Percentiles rank a stretch among this genome's conserved stretches.
These are phyloP conservation scores for Pluvialis apricaria DNA, from an alignment of 2,113 vertebrate species.

Conservation along the genomic window DNA sequence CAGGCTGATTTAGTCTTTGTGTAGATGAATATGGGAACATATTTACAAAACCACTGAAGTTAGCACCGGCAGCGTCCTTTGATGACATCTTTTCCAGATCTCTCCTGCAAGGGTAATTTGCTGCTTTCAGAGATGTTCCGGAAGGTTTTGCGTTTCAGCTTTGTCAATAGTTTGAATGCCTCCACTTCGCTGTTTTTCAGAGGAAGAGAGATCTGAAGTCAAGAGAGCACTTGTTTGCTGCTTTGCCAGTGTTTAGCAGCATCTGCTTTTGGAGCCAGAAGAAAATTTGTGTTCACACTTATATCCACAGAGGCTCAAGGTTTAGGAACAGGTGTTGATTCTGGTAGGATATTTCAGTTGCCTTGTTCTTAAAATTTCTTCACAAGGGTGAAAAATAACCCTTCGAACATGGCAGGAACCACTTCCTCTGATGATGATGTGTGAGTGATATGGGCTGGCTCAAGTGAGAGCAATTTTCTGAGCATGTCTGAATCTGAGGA, in stretches of 20 bases:
- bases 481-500: background rate
- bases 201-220: background rate
- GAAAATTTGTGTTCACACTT: background rate
- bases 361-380: background rate
- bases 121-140: background rate
- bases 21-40: background rate
- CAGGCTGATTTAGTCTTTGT: background rate
- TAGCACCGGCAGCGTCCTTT: background rate
- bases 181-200: background rate
- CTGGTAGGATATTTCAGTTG: background rate
- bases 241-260: background rate
- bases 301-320: background rate
- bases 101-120: background rate
- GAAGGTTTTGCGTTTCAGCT: background rate
- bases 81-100: background rate
- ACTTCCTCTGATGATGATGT: background rate
- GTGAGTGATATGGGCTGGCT: background rate
- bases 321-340: constrained; percentile 1
- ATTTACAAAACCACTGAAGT: background rate
- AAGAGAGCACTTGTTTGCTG: background rate
- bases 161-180: background rate
- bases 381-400: background rate
- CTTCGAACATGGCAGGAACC: background rate
- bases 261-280: background rate
- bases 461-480: background rate